A percentile compares a stretch with the other conserved stretches of the same genome.
These are phyloP conservation scores for Drosophila eohydei DNA, from an alignment of 2,888 invertebrate genomes.

Conservation along the genomic window DNA sequence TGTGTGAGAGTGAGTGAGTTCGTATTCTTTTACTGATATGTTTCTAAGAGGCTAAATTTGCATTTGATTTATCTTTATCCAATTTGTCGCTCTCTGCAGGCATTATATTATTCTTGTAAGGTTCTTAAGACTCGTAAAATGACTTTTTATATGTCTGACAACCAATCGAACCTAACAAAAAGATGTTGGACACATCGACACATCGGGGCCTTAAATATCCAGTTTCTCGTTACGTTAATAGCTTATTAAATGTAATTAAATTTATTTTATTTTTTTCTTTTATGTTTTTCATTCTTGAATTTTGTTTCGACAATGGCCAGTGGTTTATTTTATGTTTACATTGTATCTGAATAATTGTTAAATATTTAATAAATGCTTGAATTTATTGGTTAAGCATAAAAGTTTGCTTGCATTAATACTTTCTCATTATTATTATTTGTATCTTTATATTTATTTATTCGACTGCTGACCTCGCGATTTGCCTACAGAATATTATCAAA, in stretches of 20 bases:
- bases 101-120: constrained; percentile 28
- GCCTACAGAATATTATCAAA: constrained; percentile 56
- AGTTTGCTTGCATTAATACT: constrained; percentile 61
- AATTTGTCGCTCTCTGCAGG: constrained; percentile 28
- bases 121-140: constrained; percentile 26
- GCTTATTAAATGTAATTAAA: constrained; percentile 28
- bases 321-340: constrained; percentile 27
- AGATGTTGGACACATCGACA: constrained; percentile 40
- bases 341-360: constrained; percentile 48
- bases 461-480: constrained; percentile 34
- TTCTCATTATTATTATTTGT: constrained; percentile 17
- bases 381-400: constrained; percentile 64
- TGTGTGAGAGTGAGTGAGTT: constrained; percentile 39
- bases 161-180: constrained; percentile 40
- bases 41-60: constrained; percentile 84
- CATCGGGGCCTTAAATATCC: constrained; percentile 27
- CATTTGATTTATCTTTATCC: constrained; percentile 59
- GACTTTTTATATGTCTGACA: constrained; percentile 23
- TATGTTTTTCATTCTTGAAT: constrained; percentile 15
- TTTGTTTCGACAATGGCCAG: constrained; percentile 23
- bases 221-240: constrained; percentile 8
- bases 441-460: constrained; percentile 9
- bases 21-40: constrained; percentile 82
- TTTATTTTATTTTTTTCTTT: constrained; percentile 31
- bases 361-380: constrained; percentile 66